Evolutionary conservation across 1,140 invertebrate species (phyloP).

Genomic region (Drosophila burlai): DNA sequence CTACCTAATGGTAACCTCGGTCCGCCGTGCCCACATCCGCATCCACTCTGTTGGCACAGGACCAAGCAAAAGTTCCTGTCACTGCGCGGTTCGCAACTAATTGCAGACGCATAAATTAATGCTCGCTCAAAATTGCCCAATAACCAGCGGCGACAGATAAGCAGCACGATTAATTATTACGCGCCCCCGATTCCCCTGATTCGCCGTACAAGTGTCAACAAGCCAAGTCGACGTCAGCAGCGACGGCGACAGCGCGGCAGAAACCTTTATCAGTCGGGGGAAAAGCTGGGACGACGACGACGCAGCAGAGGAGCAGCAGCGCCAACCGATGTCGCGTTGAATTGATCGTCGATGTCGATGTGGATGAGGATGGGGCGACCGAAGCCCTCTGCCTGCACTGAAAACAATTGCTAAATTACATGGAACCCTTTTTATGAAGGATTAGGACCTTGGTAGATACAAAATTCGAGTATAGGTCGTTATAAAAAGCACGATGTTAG

Average conservation of each 20-base stretch:
- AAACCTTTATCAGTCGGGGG: conserved; percentile 63
- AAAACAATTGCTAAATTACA: neutral
- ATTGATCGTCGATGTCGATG: conserved; percentile 64
- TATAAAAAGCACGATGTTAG: neutral
- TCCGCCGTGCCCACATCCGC: neutral
- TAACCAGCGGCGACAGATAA: conserved; percentile 58
- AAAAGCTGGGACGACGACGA: conserved; percentile 8
- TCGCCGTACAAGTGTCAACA: conserved; percentile 56
- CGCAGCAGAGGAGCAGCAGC: neutral
- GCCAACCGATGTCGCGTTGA: conserved; percentile 53
- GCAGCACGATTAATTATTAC: conserved; percentile 51
- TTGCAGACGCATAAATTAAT: conserved; percentile 64
- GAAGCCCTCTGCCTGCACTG: conserved; percentile 9
- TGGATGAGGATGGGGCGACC: neutral
- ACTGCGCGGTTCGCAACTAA: conserved; percentile 51
- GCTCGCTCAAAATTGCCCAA: conserved; percentile 46
- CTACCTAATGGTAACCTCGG: neutral
- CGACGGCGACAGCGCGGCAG: neutral
- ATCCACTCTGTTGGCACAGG: conserved; percentile 43
- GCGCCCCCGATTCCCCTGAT: neutral
- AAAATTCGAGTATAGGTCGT: neutral
- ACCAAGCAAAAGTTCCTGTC: conserved; percentile 47
- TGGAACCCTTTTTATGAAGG: neutral
- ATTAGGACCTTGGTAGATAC: neutral
- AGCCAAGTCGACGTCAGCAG: conserved; percentile 25